phyloP scores from a whole-genome alignment of 2,797 vertebrate genomes.

The Acipenser transmontanus region DNA sequence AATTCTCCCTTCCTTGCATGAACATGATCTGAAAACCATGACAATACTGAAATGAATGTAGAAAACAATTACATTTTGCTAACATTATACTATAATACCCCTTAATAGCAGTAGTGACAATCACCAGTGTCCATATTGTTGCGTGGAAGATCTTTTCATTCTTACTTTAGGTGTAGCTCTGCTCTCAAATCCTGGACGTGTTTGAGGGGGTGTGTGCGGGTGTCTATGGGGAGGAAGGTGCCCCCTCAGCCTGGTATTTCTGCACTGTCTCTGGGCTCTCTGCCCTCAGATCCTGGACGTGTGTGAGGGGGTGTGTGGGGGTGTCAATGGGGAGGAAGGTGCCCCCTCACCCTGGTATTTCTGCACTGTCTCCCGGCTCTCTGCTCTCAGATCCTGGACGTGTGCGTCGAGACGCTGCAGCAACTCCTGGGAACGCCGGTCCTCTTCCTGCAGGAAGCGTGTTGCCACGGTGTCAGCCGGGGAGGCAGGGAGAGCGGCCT shows the following conservation, averaged over 20 bases:
- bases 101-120: too few relatives aligned
- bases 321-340: constrained; percentile 20
- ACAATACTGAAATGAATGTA: too few relatives aligned
- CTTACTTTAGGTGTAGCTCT: too few relatives aligned
- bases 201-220: constrained; percentile 10
- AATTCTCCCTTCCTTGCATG: too few relatives aligned
- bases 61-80: too few relatives aligned
- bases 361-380: constrained; percentile 65
- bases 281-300: constrained; percentile 77
- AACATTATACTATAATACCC: too few relatives aligned
- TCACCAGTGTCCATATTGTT: too few relatives aligned
- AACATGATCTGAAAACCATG: too few relatives aligned
- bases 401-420: constrained; percentile 72
- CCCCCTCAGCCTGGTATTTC: constrained; percentile 45
- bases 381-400: constrained; percentile 72
- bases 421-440: constrained; percentile 63
- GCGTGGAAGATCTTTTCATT: too few relatives aligned
- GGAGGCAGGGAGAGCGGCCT: constrained; percentile 42
- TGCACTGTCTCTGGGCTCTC: constrained; percentile 67
- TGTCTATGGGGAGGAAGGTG: constrained; percentile 21
- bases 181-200: constrained; percentile 66
- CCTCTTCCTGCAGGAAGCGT: constrained; percentile 79
- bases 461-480: constrained; percentile 56
- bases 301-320: constrained; percentile 25
- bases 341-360: constrained; percentile 45